These are phyloP conservation scores for Eulemur rufifrons DNA, from an alignment of 2,113 vertebrate genomes.

Conservation along the genomic window DNA sequence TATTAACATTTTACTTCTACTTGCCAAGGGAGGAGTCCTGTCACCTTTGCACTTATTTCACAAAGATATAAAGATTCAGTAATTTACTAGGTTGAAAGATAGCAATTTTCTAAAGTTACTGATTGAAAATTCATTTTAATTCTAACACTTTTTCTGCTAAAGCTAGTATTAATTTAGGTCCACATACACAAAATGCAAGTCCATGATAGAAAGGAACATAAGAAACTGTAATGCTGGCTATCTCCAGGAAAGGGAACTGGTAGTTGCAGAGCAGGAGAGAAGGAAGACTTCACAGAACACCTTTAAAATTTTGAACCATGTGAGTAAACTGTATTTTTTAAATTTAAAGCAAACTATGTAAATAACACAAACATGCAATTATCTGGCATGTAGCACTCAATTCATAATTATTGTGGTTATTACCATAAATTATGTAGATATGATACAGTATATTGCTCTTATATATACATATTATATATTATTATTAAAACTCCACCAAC, in stretches of 20 bases:
- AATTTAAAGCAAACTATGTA: conserved; percentile 44
- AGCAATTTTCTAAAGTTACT: conserved; percentile 16
- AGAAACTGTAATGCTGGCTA: neutral
- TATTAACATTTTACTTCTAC: conserved; percentile 34
- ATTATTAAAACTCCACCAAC: conserved; percentile 2
- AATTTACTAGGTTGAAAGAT: neutral
- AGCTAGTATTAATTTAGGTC: neutral
- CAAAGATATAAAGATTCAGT: neutral
- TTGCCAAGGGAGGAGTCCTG: neutral
- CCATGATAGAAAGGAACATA: neutral
- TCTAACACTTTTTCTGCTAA: conserved; percentile 29
- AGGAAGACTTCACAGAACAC: neutral
- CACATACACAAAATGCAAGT: conserved; percentile 19
- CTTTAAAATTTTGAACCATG: conserved; percentile 24
- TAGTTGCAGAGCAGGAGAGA: neutral
- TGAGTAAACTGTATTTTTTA: neutral
- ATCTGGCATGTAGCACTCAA: neutral
- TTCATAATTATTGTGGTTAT: neutral
- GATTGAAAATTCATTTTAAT: conserved; percentile 39
- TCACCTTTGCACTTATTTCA: conserved; percentile 19
- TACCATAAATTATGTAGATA: neutral
- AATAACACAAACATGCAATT: conserved; percentile 22
- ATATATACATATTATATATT: neutral
- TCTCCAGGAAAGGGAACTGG: neutral
- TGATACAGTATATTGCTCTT: neutral